These are phyloP conservation scores for Crambe crambe DNA, from an alignment of 37 sponge, comb jelly and placozoan species.

Conservation along the genomic window DNA sequence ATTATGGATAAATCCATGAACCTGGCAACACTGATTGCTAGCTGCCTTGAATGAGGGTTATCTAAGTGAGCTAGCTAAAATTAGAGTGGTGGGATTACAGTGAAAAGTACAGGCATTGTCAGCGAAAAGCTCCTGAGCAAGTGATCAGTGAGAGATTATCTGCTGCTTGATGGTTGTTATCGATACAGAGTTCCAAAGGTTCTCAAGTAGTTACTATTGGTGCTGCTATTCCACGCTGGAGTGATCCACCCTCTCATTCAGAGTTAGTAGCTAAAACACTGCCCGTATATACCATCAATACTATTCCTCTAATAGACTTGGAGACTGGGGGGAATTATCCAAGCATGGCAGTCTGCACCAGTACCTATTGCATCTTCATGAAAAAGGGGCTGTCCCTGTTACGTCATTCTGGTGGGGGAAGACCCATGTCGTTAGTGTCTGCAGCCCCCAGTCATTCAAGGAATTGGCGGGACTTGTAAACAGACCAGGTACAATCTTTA, in stretches of 20 bases:
- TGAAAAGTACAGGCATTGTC: too few relatives aligned
- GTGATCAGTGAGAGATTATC: too few relatives aligned
- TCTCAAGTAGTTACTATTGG: too few relatives aligned
- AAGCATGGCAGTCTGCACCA: constrained; percentile 85
- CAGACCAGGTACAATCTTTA: constrained; percentile 75
- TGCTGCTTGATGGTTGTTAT: too few relatives aligned
- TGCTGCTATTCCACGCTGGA: constrained; percentile 60
- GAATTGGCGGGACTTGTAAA: constrained; percentile 58
- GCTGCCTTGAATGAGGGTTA: too few relatives aligned
- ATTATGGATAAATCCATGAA: too few relatives aligned
- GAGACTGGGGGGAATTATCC: constrained; percentile 31
- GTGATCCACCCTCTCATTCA: constrained; percentile 22
- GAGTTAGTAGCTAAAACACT: constrained; percentile 38
- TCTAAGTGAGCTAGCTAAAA: too few relatives aligned
- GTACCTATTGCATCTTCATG: constrained; percentile 78
- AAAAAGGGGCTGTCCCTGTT: constrained; percentile 64
- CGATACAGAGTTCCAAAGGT: too few relatives aligned
- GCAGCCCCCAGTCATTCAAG: constrained; percentile 79
- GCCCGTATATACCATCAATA: background rate
- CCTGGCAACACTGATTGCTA: too few relatives aligned
- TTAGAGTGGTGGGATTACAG: too few relatives aligned
- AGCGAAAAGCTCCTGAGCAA: too few relatives aligned
- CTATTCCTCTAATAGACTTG: background rate
- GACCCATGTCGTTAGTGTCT: constrained; percentile 73
- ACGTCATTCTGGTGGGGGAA: constrained; percentile 77